Evolutionary conservation across 2,797 vertebrate species (phyloP), one percentile per base, ranked within the genome.

Genomic region (Lemur catta): DNA sequence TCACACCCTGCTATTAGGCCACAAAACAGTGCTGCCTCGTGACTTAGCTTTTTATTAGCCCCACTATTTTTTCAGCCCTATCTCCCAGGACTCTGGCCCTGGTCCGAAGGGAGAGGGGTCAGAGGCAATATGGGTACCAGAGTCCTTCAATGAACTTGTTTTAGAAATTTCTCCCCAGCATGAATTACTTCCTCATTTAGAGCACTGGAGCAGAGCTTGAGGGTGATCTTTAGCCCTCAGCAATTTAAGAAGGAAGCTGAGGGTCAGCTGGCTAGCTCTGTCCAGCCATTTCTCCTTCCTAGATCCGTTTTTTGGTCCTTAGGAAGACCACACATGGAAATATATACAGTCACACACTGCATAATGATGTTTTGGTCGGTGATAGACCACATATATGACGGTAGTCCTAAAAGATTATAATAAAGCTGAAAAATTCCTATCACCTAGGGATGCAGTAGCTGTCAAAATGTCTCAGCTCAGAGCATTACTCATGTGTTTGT

Each of bases 31-130:
- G 95, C 85, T 94, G 92, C 81, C 85, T 92, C 85, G 46, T 94
- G 84, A 94, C 96, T 88, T 96, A 15, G 57, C 67, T 93, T 96
- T 94, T 93, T 85, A 95, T 96, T 92, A 93, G 92, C 43, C 26
- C 76, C 84, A 85, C 80, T 85, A 17, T 95, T 96, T 92, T 97
- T 89, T 94, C 69, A 97, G 69, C 33, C 38, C 38, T 76, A 90
- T 94, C 26, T 88, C 93, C 69, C 85, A 92, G 50, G 88, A 96
- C 84, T 92, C 71, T 97, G 96, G 90, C 72, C 50, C 55, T 88
- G 18, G 38, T 92, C 72, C 88, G 93, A 75, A 95, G 38, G 10
- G 6, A 59, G 50, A 75, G 38, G 55, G 46, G 22, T 57, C 90
- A 85, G 48, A 90, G 59, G 7, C 72, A 90, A 26, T 46, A 74